Percentiles rank a stretch among this genome's conserved stretches.
Conservation (phyloP, 2,113 vertebrate species). For the Tapirus terrestris region DNA sequence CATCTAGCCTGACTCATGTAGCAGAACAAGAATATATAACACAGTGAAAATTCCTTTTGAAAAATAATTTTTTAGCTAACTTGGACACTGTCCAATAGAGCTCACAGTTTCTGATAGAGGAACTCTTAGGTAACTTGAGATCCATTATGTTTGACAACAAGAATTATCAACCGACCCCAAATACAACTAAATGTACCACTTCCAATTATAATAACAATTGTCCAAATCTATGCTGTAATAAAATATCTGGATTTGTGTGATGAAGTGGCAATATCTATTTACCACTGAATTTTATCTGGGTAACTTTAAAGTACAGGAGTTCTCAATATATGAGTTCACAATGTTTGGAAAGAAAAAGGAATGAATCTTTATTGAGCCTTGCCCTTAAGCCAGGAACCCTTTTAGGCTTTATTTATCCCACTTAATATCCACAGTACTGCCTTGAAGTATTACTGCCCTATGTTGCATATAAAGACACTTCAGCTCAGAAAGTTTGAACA, state of each 20-base stretch:
- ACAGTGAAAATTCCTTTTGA: slow-evolving; percentile 9
- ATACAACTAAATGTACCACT: background rate
- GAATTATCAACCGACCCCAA: background rate
- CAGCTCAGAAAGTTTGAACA: background rate
- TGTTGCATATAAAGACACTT: background rate
- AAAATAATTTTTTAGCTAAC: background rate
- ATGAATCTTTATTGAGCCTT: background rate
- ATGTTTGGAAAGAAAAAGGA: background rate
- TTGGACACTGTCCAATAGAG: background rate
- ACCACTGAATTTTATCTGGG: background rate
- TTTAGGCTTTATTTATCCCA: background rate
- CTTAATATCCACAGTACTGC: background rate
- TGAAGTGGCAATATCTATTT: background rate
- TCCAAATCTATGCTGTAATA: background rate
- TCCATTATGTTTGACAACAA: background rate
- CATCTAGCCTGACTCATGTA: slow-evolving; percentile 5
- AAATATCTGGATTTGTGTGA: background rate
- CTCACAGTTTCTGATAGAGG: background rate
- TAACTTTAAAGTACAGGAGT: background rate
- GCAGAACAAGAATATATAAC: slow-evolving; percentile 42
- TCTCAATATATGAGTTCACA: background rate
- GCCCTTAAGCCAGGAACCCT: background rate
- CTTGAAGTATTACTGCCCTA: background rate
- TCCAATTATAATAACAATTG: background rate
- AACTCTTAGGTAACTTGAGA: background rate